Evolutionary conservation across 2,797 vertebrate species (phyloP).

Genomic region (Oreochromis mossambicus): DNA sequence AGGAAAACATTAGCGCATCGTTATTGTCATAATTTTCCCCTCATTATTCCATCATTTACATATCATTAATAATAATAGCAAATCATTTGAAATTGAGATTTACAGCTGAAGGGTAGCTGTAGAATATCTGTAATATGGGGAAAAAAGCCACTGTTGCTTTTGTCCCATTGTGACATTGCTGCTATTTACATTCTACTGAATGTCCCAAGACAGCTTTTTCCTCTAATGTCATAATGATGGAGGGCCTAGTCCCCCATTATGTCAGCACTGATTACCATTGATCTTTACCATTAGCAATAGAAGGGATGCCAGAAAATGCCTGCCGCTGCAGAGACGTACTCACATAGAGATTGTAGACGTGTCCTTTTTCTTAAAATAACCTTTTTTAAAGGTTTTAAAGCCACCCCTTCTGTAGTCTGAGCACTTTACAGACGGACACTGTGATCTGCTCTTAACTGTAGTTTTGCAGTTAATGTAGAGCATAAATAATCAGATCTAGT

Average conservation of each 20-base stretch:
- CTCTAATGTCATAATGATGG: constrained; percentile 2
- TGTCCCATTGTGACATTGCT: neutral
- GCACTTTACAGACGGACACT: neutral
- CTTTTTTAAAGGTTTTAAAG: neutral
- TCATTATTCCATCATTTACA: neutral
- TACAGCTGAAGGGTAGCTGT: neutral
- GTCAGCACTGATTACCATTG: constrained; percentile 8
- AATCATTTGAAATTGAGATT: neutral
- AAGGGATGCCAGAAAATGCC: neutral
- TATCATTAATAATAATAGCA: neutral
- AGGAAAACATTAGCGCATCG: neutral
- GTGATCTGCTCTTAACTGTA: neutral
- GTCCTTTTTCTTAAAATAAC: neutral
- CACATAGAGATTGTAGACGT: neutral
- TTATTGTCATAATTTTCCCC: neutral
- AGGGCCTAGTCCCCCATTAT: neutral
- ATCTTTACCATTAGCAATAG: constrained; percentile 12
- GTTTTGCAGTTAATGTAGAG: neutral
- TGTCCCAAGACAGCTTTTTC: constrained; percentile 7
- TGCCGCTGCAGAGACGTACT: neutral
- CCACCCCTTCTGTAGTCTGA: neutral
- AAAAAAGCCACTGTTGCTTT: neutral
- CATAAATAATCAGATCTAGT: neutral
- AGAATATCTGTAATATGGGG: neutral
- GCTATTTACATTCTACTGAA: neutral